Conservation (phyloP, 2,113 vertebrate genomes). For the Sinocyclocheilus rhinocerous region DNA sequence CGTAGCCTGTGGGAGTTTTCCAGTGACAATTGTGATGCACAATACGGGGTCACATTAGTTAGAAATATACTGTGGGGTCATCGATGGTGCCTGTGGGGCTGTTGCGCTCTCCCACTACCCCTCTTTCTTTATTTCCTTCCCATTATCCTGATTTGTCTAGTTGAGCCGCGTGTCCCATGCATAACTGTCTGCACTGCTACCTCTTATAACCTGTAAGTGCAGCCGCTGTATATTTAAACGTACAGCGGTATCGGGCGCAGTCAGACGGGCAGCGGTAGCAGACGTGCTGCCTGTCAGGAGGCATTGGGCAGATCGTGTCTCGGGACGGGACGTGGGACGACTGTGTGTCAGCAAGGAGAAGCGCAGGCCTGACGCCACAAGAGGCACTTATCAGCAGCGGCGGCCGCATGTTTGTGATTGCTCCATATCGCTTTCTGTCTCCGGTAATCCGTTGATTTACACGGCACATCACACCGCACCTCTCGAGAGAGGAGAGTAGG, state of each 20-base stretch:
- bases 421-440: conserved; percentile 32
- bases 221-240: conserved; percentile 60
- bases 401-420: conserved; percentile 12
- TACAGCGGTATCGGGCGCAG: conserved; percentile 58
- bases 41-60: conserved; percentile 77
- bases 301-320: conserved; percentile 66
- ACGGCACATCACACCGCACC: conserved; percentile 14
- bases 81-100: conserved; percentile 67
- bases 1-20: conserved; percentile 77
- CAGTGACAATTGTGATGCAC: conserved; percentile 72
- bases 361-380: conserved; percentile 61
- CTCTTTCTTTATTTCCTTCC: conserved; percentile 45
- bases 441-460: conserved; percentile 13
- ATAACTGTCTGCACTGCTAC: conserved; percentile 72
- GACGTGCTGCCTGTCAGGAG: conserved; percentile 69
- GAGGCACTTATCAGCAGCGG: conserved; percentile 57
- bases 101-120: conserved; percentile 48
- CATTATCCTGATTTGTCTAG: conserved; percentile 75
- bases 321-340: conserved; percentile 26
- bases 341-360: conserved; percentile 61
- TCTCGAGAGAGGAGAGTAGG: not conserved
- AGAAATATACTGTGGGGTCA: conserved; percentile 70
- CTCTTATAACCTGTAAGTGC: conserved; percentile 74
- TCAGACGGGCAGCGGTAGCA: conserved; percentile 59
- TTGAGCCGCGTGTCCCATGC: conserved; percentile 57